Base-by-base conservation (phyloP, 1,140 invertebrate genomes). In the Copidosoma floridanum region DNA sequence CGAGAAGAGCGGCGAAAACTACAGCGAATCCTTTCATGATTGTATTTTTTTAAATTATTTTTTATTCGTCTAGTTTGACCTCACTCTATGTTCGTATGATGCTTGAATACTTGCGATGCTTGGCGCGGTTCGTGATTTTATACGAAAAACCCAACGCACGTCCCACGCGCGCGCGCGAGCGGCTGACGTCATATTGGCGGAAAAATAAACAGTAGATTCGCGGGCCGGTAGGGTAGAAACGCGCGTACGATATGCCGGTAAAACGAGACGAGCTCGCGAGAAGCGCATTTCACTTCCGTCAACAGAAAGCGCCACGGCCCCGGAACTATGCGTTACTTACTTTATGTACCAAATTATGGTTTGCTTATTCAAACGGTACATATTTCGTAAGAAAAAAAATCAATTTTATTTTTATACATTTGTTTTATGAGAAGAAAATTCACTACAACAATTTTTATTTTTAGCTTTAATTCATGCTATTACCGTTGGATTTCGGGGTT, bases 201-300 rank as follows among this genome's bases (percentile, higher is more conserved):
- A 32, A 32, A 12, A 32, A 12, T 8, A 12, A 32, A 12, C 6
- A 32, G 11, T 20, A 24, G 35, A 14, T n/a, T 18, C 14, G 40
- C 5, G 26, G 4, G 57, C 48, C 40, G 57, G 48, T 46, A 59
- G 27, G 40, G 57, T 59, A 59, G 57, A 12, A 52, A 59, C 18
- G 18, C 27, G 5, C 43, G 12, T 27, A 14, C 11, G 6, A 4
- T 26, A 1, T 6, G 11, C 16, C 20, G 52, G 37, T 20, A 14
- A 11, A 38, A 48, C 7, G 27, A 43, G 12, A 18, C 21, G 40
- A 32, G 29, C 24, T 24, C 40, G 5, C 50, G 18, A 14, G n/a
- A n/a, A n/a, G n/a, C 29, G 40, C 50, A n/a, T 52, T 51, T n/a
- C 41, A 37, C 8, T 12, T 16, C 47, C 52, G 52, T 29, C 57